phyloP scores from a whole-genome alignment of 2,888 invertebrate species.

The Aleiodes testaceus region DNA sequence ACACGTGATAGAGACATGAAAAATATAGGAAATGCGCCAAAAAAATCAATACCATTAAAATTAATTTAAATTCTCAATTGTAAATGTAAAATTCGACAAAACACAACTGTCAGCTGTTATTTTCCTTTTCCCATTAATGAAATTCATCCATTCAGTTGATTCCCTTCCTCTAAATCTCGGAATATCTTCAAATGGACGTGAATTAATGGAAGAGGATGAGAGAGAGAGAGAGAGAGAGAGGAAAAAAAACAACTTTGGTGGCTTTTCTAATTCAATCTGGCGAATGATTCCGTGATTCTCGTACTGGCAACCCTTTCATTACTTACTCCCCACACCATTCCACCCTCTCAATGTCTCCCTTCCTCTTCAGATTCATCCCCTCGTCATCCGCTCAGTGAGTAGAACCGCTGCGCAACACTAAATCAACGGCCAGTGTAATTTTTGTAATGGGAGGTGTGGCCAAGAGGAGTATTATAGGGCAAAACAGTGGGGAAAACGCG shows the following conservation, averaged over 20 bases:
- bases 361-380: slow-evolving; percentile 47
- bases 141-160: slow-evolving; percentile 5
- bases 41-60: no score
- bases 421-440: slow-evolving; percentile 73
- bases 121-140: slow-evolving; percentile 10
- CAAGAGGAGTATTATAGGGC: slow-evolving; percentile 59
- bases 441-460: slow-evolving; percentile 74
- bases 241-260: slow-evolving; percentile 61
- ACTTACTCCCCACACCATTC: slow-evolving; percentile 61
- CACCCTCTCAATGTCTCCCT: background rate
- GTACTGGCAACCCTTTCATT: slow-evolving; percentile 72
- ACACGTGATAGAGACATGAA: no score
- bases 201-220: slow-evolving; percentile 21
- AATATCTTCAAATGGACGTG: no score
- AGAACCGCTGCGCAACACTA: slow-evolving; percentile 69
- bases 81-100: no score
- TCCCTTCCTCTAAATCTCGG: background rate
- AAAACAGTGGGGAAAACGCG: slow-evolving; percentile 53
- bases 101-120: background rate
- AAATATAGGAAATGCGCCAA: no score
- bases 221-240: slow-evolving; percentile 27
- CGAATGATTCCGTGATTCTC: slow-evolving; percentile 73
- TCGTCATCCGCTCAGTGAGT: slow-evolving; percentile 51
- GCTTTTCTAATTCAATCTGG: slow-evolving; percentile 73
- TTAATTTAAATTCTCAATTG: no score